Conservation (phyloP, 2,888 invertebrate species). For the Diarsia dahlii region DNA sequence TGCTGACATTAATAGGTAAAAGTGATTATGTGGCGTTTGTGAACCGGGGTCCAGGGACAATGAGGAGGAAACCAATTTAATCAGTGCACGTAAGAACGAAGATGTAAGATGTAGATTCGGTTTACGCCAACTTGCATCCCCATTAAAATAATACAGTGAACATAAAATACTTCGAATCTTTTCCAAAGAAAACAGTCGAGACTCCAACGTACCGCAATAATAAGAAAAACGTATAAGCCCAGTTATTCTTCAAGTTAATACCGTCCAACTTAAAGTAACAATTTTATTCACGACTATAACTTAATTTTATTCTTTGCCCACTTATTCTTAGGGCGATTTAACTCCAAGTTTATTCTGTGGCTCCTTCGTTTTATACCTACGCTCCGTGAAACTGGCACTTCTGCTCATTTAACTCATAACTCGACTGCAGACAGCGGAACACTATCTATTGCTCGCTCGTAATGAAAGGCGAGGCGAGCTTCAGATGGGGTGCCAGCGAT, state of each 20-base stretch:
- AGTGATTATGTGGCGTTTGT: neutral
- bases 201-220: constrained; percentile 34
- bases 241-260: constrained; percentile 51
- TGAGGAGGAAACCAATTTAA: neutral
- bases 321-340: constrained; percentile 64
- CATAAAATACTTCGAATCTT: constrained; percentile 5
- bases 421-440: constrained; percentile 27
- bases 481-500: constrained; percentile 39
- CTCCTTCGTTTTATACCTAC: constrained; percentile 58
- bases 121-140: constrained; percentile 28
- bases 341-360: constrained; percentile 66
- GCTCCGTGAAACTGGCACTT: constrained; percentile 57
- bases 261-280: constrained; percentile 47
- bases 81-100: neutral
- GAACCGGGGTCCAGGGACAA: no score
- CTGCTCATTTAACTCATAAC: constrained; percentile 56
- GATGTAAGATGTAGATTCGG: neutral
- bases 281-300: constrained; percentile 51
- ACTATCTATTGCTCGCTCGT: constrained; percentile 55
- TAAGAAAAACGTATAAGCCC: constrained; percentile 39
- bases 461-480: neutral
- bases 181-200: constrained; percentile 18
- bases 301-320: constrained; percentile 64
- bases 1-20: neutral
- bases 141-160: constrained; percentile 24